Base-by-base conservation (phyloP, 2,888 invertebrate species). In the Tinea trinotella region DNA sequence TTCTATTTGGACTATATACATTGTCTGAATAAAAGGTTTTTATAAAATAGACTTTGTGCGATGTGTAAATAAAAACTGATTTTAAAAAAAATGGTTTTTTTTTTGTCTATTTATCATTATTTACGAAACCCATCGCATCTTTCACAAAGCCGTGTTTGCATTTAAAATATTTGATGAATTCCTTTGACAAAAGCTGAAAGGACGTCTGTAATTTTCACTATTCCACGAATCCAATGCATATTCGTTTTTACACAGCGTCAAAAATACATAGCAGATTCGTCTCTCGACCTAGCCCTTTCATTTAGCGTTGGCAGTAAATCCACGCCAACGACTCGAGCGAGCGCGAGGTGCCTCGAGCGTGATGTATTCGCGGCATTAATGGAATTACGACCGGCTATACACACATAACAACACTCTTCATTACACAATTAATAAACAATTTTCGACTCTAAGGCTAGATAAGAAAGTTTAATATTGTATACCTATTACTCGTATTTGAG, bases 291-390 rank as follows among this genome's bases (percentile, higher is more conserved):
- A 72, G 75, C 72, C 73, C 72, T 74, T 73, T 72, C 74, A 74
- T 74, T 71, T 68, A 48, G 15, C 53, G 53, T 20, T 30, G 52
- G 46, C 62, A 68, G 72, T 76, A 76, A 74, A 76, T 76, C 71
- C 68, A 67, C 57, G 57, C 59, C 59, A 64, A 49, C 52, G 46
- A 56, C 36, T 44, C 17, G 36, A 52, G 18, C 22, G 52, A 36
- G 52, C 44, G 50, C 40, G 50, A 44, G 40, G 50, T 54, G 54
- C 49, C 52, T 40, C 34, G 53, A 24, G 60, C 61, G 71, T 78
- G 78, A 78, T 76, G 74, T 76, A 78, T 77, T 67, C 67, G 59
- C 64, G 64, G 71, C 75, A 73, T 75, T 77, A 78, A 76, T 71
- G 71, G 76, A 74, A 76, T 77, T 76, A 76, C 73, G 68, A 40